Percentiles rank a stretch among this genome's conserved stretches.
Evolutionary conservation across 1,140 invertebrate species (phyloP).

Genomic region (Ostrea edulis): DNA sequence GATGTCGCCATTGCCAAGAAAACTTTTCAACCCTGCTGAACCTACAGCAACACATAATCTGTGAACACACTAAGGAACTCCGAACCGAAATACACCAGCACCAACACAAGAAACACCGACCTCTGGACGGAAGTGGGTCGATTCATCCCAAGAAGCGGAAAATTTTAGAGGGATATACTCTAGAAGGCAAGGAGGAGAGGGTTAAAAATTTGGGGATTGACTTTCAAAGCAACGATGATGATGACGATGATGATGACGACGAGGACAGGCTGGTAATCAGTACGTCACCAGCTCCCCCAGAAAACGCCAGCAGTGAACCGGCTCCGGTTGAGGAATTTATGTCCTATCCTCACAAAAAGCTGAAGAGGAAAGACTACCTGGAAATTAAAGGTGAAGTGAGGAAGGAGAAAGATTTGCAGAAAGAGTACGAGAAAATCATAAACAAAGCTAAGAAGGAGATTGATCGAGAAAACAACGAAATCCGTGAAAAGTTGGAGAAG

Average conservation of each 20-base stretch:
- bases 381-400: background rate
- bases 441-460: conserved; percentile 6
- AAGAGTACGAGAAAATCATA: conserved; percentile 29
- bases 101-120: conserved; percentile 16
- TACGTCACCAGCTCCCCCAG: background rate
- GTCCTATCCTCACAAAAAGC: conserved; percentile 10
- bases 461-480: conserved; percentile 1
- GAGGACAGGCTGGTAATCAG: conserved; percentile 17
- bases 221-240: conserved; percentile 2
- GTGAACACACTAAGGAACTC: conserved; percentile 21
- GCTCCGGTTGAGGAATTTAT: background rate
- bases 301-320: background rate
- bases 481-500: background rate
- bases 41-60: conserved; percentile 37
- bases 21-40: conserved; percentile 30
- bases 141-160: conserved; percentile 41
- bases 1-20: conserved; percentile 25
- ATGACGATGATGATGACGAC: conserved; percentile 10
- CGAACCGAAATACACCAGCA: conserved; percentile 23
- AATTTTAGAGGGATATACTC: background rate
- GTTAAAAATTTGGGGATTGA: background rate
- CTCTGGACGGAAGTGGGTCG: background rate
- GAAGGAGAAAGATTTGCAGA: background rate
- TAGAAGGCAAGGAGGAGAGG: background rate
- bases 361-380: conserved; percentile 28